phyloP scores from a whole-genome alignment of 2,888 invertebrate genomes.

The Euzophera pinguis region DNA sequence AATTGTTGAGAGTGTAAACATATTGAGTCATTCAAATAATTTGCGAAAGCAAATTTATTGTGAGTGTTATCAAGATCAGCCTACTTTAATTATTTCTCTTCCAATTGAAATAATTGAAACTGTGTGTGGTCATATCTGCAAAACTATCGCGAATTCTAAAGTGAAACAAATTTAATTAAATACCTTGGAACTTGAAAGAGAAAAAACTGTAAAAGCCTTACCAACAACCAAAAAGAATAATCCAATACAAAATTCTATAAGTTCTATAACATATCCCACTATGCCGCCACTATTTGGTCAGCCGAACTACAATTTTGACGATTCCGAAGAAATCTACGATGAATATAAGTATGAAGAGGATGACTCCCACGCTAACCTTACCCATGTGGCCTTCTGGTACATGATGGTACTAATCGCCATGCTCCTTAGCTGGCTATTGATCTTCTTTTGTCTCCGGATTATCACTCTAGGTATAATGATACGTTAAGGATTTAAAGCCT shows the following conservation, averaged over 20 bases:
- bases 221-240: no score
- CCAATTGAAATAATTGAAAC: no score
- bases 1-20: slow-evolving; percentile 18
- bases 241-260: no score
- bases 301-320: slow-evolving; percentile 39
- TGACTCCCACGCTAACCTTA: slow-evolving; percentile 29
- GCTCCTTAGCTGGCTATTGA: slow-evolving; percentile 55
- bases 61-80: slow-evolving; percentile 15
- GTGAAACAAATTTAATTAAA: no score
- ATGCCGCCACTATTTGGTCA: slow-evolving; percentile 58
- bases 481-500: neutral
- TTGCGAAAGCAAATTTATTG: slow-evolving; percentile 20
- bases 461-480: slow-evolving; percentile 31
- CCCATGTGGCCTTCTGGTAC: slow-evolving; percentile 62
- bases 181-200: no score
- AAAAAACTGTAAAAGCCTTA: no score
- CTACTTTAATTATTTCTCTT: no score
- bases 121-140: neutral
- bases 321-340: slow-evolving; percentile 21
- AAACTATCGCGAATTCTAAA: no score
- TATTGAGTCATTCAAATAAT: slow-evolving; percentile 17
- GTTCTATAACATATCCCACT: slow-evolving; percentile 23
- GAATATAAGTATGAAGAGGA: slow-evolving; percentile 25
- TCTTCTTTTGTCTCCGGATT: slow-evolving; percentile 59
- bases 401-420: slow-evolving; percentile 51